phyloP scores from a whole-genome alignment of 2,113 vertebrate genomes.

The Cinclus mexicanus region DNA sequence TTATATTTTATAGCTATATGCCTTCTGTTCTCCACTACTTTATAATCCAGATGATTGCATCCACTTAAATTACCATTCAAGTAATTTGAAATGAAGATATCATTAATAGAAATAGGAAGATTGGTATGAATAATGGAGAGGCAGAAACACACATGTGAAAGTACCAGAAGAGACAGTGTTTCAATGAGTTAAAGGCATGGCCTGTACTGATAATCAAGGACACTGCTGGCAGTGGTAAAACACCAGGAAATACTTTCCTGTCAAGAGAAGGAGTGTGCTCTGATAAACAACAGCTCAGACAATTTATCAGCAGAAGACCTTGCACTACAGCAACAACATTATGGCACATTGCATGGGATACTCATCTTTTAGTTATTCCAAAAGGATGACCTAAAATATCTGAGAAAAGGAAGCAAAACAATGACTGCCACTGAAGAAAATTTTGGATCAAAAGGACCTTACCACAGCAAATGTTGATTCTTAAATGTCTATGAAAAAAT shows the following conservation, averaged over 20 bases:
- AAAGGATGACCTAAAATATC: not conserved
- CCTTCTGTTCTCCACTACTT: not conserved
- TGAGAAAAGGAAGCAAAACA: not conserved
- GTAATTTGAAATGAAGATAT: not conserved
- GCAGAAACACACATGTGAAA: not conserved
- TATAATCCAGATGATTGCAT: not conserved
- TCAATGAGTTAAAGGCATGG: not conserved
- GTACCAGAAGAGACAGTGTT: not conserved
- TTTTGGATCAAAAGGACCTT: not conserved
- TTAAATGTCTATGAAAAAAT: not conserved
- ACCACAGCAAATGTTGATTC: not conserved
- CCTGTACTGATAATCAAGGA: not conserved
- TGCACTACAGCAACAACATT: not conserved
- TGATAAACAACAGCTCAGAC: not conserved
- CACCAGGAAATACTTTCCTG: not conserved
- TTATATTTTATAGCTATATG: slow-evolving; percentile 28
- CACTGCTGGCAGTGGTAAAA: not conserved
- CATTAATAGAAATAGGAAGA: not conserved
- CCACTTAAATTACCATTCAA: not conserved
- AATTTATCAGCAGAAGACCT: not conserved
- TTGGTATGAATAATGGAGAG: not conserved
- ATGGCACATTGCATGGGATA: not conserved
- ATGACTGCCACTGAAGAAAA: not conserved
- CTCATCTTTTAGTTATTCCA: not conserved
- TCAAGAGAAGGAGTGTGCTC: not conserved